Conservation (phyloP, 2,888 invertebrate species). For the Andrena bucephala region DNA sequence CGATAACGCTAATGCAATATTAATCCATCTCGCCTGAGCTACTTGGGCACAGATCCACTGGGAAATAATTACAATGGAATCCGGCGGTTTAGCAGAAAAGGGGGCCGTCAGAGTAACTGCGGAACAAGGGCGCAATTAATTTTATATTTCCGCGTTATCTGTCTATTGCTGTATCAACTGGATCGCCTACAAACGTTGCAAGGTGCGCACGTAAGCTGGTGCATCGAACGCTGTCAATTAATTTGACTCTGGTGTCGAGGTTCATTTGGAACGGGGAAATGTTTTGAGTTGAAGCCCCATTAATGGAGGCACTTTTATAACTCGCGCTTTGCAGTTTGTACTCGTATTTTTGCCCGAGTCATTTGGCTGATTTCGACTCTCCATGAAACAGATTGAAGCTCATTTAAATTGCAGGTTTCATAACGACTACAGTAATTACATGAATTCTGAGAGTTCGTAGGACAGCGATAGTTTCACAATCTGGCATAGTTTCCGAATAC, state of each 20-base stretch:
- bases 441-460: too few relatives aligned
- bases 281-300: neutral
- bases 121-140: constrained; percentile 45
- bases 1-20: constrained; percentile 51
- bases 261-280: neutral
- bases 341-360: too few relatives aligned
- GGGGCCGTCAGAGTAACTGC: constrained; percentile 11
- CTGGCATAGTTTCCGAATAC: too few relatives aligned
- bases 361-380: too few relatives aligned
- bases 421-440: too few relatives aligned
- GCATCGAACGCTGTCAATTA: constrained; percentile 15
- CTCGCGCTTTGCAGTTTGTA: too few relatives aligned
- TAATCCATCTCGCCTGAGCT: constrained; percentile 34
- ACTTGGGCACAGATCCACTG: constrained; percentile 35
- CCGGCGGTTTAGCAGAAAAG: constrained; percentile 47
- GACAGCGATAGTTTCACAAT: too few relatives aligned
- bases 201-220: constrained; percentile 14
- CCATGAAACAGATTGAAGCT: too few relatives aligned
- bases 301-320: too few relatives aligned
- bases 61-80: constrained; percentile 60
- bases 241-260: constrained; percentile 7
- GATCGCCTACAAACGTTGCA: constrained; percentile 24
- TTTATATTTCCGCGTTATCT: constrained; percentile 42
- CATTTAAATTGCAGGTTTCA: too few relatives aligned
- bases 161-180: constrained; percentile 28